Evolutionary conservation across 2,797 vertebrate genomes (phyloP), one percentile per base, ranked within the genome.

Genomic region (Acanthurus leucopareius): DNA sequence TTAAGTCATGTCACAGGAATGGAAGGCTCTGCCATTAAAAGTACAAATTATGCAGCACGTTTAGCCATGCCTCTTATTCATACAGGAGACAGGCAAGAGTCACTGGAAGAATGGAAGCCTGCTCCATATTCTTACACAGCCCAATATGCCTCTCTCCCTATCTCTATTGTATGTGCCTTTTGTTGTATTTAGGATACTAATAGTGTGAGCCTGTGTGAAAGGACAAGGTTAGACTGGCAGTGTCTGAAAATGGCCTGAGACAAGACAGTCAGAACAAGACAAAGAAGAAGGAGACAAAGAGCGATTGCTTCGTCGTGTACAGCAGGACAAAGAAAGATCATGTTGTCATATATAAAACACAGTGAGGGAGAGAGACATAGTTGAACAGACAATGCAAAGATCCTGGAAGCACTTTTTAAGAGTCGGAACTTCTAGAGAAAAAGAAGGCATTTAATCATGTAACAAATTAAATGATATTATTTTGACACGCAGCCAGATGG

Each of bases 41-140:
- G 93, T 96, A 96, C 94, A 95, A 96, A 96, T 96, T 94, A 96
- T 96, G 94, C 93, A 90, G 91, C 83, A 88, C 90, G 92, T 95
- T 94, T 95, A 95, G 88, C 89, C 83, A 77, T 89, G 89, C 89
- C 92, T 94, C 93, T 95, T 94, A 93, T 93, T 95, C 92, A 95
- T 94, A 86, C 86, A 70, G 77, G 81, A 86, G 93, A 92, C 90
- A 86, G 88, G 88, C 85, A 86, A 77, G 87, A 93, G 90, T 91
- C 89, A 80, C 87, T 79, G 84, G 75, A 90, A 91, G 89, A 93
- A 92, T 91, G 80, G 84, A 84, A 89, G 90, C 78, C 77, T 79
- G 82, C 84, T 88, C 72, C 86, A 79, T 89, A 84, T 89, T 89
- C 82, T 81, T 77, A 79, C 82, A 80, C 80, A 69, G 79, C 88